Percentiles rank a stretch among this genome's conserved stretches.
phyloP scores from a whole-genome alignment of 1,140 invertebrate species.

The Orius insidiosus region DNA sequence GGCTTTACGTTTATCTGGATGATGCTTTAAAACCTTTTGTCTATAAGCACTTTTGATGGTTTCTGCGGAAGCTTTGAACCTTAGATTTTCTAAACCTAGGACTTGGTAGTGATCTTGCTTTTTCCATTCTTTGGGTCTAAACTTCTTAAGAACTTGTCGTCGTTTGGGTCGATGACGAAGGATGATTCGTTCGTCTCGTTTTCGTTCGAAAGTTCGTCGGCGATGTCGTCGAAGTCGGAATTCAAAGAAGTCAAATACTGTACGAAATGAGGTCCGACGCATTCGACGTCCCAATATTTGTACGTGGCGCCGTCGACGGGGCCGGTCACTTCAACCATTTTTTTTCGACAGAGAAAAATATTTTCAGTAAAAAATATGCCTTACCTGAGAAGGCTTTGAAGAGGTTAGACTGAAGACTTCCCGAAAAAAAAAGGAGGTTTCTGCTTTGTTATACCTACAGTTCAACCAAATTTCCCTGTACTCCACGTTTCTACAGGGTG shows the following conservation, averaged over 20 bases:
- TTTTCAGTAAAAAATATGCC: no score
- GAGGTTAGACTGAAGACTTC: no score
- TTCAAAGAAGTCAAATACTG: slow-evolving; percentile 10
- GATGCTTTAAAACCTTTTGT: slow-evolving; percentile 81
- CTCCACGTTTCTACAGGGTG: no score
- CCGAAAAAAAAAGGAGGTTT: no score
- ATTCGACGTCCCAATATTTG: slow-evolving; percentile 16
- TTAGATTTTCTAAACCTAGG: slow-evolving; percentile 64
- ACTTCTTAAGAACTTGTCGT: slow-evolving; percentile 68
- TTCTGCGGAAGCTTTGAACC: slow-evolving; percentile 69
- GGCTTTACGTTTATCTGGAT: slow-evolving; percentile 91
- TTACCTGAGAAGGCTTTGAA: no score
- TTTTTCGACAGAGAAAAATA: no score
- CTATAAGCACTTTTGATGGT: slow-evolving; percentile 68
- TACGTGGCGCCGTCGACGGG: not conserved
- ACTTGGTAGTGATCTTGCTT: slow-evolving; percentile 94
- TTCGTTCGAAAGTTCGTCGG: not conserved
- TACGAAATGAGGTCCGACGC: slow-evolving; percentile 21
- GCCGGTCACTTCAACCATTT: no score
- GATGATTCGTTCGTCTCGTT: slow-evolving; percentile 31
- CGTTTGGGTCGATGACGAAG: slow-evolving; percentile 39
- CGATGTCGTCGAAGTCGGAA: slow-evolving; percentile 1
- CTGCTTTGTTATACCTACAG: no score
- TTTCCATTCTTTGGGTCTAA: slow-evolving; percentile 92
- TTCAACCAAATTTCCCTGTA: no score